Conservation (phyloP, 2,888 invertebrate genomes). For the Chymomyza procnemis region DNA sequence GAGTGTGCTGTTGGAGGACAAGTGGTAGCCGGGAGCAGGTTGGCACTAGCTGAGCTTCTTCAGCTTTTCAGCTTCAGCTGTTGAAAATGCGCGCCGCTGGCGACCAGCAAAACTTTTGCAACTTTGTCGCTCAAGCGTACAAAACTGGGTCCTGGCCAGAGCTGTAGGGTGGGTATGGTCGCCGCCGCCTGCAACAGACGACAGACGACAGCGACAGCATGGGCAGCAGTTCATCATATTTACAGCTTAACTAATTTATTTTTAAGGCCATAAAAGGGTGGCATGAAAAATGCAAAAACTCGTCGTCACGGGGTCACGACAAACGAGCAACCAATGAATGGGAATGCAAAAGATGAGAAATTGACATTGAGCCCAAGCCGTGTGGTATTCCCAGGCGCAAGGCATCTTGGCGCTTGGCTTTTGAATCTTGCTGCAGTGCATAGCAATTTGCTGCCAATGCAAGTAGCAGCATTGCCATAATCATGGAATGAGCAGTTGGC, state of each 20-base stretch:
- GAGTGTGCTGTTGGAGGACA: constrained; percentile 19
- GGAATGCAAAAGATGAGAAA: background rate
- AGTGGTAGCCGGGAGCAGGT: constrained; percentile 33
- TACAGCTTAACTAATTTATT: constrained; percentile 67
- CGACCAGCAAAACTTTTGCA: constrained; percentile 57
- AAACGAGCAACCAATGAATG: background rate
- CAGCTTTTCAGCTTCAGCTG: constrained; percentile 46
- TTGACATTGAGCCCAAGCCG: background rate
- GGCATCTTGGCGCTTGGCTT: background rate
- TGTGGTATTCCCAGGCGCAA: background rate
- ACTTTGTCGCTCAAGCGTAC: constrained; percentile 58
- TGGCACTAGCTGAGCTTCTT: constrained; percentile 16
- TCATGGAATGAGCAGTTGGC: background rate
- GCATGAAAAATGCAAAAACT: constrained; percentile 62
- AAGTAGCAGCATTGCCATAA: no score
- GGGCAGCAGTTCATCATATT: constrained; percentile 65
- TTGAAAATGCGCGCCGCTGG: constrained; percentile 50
- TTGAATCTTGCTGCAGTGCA: background rate
- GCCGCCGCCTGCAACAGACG: background rate
- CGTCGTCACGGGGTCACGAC: background rate
- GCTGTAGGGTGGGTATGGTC: background rate
- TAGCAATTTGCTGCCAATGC: background rate
- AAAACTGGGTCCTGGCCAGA: constrained; percentile 44
- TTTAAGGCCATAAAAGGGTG: constrained; percentile 51
- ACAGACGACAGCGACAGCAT: constrained; percentile 9